These are phyloP conservation scores for Anthonomus grandis DNA, from an alignment of 1,140 invertebrate genomes.

Conservation along the genomic window DNA sequence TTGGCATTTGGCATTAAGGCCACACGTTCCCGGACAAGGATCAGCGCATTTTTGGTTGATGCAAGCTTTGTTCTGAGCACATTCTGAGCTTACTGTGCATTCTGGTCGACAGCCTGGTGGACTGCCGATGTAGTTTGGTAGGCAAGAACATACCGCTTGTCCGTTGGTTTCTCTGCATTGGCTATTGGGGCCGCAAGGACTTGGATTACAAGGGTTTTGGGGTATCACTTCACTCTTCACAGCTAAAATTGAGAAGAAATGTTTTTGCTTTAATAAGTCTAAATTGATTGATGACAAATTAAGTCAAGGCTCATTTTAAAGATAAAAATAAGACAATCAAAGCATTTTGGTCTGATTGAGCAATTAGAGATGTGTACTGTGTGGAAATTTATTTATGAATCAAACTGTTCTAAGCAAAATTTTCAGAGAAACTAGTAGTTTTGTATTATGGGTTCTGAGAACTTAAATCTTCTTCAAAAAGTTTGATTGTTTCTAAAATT, in stretches of 20 bases:
- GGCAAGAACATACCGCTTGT: slow-evolving; percentile 60
- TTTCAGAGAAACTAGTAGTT: too few relatives aligned
- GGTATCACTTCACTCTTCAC: slow-evolving; percentile 32
- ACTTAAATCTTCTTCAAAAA: too few relatives aligned
- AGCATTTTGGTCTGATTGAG: too few relatives aligned
- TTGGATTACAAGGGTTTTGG: slow-evolving; percentile 63
- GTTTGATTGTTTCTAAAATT: too few relatives aligned
- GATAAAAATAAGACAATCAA: too few relatives aligned
- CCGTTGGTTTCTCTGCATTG: slow-evolving; percentile 50
- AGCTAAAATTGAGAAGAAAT: slow-evolving; percentile 30
- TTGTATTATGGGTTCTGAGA: too few relatives aligned
- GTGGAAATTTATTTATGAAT: too few relatives aligned
- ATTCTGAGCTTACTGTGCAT: slow-evolving; percentile 62
- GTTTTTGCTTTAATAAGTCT: too few relatives aligned
- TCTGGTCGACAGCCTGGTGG: slow-evolving; percentile 60
- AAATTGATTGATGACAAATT: slow-evolving; percentile 20
- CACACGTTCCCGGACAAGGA: slow-evolving; percentile 60
- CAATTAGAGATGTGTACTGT: too few relatives aligned
- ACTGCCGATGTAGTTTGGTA: slow-evolving; percentile 55
- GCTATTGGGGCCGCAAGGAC: slow-evolving; percentile 66
- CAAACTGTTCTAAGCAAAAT: too few relatives aligned
- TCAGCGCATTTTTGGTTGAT: slow-evolving; percentile 61
- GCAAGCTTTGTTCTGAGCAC: slow-evolving; percentile 58
- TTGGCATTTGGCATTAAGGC: slow-evolving; percentile 53
- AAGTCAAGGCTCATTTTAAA: too few relatives aligned